A percentile compares a stretch with the other conserved stretches of the same genome.
Evolutionary conservation across 2,888 invertebrate species (phyloP).

Genomic region (Drosophila helvetica): DNA sequence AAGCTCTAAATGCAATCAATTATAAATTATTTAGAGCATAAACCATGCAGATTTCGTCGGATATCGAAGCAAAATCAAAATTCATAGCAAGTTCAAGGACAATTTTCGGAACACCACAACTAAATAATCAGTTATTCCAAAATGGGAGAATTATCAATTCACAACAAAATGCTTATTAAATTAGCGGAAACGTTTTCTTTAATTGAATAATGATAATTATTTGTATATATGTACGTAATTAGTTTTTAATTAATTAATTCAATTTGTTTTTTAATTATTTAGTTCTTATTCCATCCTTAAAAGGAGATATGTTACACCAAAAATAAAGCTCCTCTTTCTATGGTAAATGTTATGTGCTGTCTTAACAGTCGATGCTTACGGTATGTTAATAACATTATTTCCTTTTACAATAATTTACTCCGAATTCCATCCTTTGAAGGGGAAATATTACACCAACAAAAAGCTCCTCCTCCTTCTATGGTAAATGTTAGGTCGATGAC

Average conservation of each 20-base stretch:
- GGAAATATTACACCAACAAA: too few relatives aligned
- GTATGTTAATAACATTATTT: too few relatives aligned
- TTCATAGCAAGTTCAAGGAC: slow-evolving; percentile 23
- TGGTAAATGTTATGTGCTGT: too few relatives aligned
- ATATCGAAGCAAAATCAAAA: background rate
- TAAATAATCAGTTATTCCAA: slow-evolving; percentile 3
- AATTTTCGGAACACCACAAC: slow-evolving; percentile 10
- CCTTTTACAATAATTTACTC: too few relatives aligned
- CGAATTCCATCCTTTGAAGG: too few relatives aligned
- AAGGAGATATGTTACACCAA: too few relatives aligned
- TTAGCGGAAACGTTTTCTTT: background rate
- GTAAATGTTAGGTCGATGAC: background rate
- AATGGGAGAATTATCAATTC: background rate
- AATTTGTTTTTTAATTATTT: background rate
- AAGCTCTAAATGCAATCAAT: slow-evolving; percentile 32
- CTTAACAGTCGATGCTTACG: too few relatives aligned
- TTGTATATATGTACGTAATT: background rate
- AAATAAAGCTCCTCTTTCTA: too few relatives aligned
- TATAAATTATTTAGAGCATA: slow-evolving; percentile 26
- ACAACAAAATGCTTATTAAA: background rate
- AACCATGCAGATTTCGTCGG: slow-evolving; percentile 6
- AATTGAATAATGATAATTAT: background rate
- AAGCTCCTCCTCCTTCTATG: background rate
- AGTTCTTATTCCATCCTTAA: too few relatives aligned
- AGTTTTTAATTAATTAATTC: too few relatives aligned